phyloP scores from a whole-genome alignment of 2,797 vertebrate genomes.

The Spea hammondii region DNA sequence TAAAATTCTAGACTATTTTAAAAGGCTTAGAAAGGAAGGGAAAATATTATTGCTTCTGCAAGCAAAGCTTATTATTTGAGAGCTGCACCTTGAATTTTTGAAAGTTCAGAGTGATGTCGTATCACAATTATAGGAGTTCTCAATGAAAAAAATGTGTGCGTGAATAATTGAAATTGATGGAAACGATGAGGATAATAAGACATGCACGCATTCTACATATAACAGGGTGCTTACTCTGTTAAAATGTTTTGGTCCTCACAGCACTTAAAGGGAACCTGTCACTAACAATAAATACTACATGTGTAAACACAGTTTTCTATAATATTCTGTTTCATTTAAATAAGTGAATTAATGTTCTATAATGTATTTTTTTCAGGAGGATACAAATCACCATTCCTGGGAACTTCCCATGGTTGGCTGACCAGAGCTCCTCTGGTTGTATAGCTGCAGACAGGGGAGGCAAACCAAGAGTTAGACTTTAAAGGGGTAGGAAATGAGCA shows the following conservation, averaged over 20 bases:
- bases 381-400: no score
- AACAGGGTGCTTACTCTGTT: neutral
- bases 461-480: no score
- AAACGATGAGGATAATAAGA: constrained; percentile 18
- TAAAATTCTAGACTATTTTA: constrained; percentile 49
- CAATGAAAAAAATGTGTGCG: constrained; percentile 13
- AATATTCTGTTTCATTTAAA: no score
- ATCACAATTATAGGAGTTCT: constrained; percentile 19
- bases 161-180: neutral
- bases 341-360: no score
- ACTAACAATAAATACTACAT: no score
- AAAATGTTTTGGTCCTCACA: neutral
- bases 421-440: no score
- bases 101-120: constrained; percentile 25
- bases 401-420: no score
- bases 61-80: constrained; percentile 43
- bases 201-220: constrained; percentile 7
- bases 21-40: constrained; percentile 46
- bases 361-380: no score
- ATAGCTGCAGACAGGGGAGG: no score
- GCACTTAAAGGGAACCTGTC: neutral
- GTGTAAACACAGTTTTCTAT: no score
- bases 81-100: constrained; percentile 28
- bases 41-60: constrained; percentile 44
- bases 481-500: no score